These are phyloP conservation scores for Andrena minutula DNA, from an alignment of 2,888 invertebrate genomes.

Conservation along the genomic window DNA sequence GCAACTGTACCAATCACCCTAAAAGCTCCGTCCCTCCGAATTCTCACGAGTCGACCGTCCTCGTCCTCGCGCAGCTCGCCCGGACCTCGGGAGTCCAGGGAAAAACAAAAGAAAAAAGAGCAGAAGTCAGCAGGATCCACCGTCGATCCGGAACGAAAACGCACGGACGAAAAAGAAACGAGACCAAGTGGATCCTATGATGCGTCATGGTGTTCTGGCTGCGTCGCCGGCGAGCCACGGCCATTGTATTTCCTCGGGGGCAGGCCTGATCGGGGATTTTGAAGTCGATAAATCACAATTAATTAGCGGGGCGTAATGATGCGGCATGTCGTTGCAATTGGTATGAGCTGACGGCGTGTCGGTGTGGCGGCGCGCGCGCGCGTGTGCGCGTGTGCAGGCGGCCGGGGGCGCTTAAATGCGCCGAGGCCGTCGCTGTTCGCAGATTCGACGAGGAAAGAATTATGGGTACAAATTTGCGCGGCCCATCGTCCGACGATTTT, in stretches of 20 bases:
- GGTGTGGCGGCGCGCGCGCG: conserved; percentile 55
- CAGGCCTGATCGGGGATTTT: conserved; percentile 72
- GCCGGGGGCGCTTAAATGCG: conserved; percentile 59
- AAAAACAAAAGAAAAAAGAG: neutral
- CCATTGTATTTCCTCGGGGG: conserved; percentile 70
- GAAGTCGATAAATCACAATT: conserved; percentile 85
- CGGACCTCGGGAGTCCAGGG: neutral
- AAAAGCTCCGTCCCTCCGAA: neutral
- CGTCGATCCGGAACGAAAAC: conserved; percentile 49
- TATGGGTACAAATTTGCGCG: conserved; percentile 71
- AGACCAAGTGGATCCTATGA: conserved; percentile 39
- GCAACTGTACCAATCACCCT: neutral
- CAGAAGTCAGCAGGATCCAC: conserved; percentile 4
- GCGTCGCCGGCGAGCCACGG: conserved; percentile 48
- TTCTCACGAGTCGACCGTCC: neutral
- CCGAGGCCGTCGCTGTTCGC: conserved; percentile 56
- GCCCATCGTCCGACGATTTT: conserved; percentile 55
- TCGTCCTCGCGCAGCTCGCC: neutral
- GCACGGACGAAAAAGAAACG: conserved; percentile 23
- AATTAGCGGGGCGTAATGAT: conserved; percentile 84
- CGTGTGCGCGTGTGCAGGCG: conserved; percentile 61
- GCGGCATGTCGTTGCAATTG: conserved; percentile 84
- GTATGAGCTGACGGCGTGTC: conserved; percentile 77
- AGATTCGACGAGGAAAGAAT: conserved; percentile 70
- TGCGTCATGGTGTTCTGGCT: conserved; percentile 53